Conservation (phyloP, 2,797 vertebrate genomes). For the Presbytis comata region DNA sequence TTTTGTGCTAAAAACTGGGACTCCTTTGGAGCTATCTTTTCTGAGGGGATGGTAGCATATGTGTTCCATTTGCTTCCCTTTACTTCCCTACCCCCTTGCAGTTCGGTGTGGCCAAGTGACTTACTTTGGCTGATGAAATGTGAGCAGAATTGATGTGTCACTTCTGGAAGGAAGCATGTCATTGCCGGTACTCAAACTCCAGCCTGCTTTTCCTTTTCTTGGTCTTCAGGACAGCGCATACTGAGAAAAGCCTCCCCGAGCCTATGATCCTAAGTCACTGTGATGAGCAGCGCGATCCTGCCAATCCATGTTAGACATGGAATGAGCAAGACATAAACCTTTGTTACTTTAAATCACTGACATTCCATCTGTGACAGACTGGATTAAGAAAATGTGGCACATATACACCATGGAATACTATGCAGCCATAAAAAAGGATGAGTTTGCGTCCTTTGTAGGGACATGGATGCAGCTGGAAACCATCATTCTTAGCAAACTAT, state of each 20-base stretch:
- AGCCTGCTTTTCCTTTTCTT: not conserved
- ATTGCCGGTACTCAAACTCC: not conserved
- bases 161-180: not conserved
- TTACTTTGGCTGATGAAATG: not conserved
- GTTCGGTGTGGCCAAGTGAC: rapidly evolving
- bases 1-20: not conserved
- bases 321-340: not conserved
- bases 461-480: no score
- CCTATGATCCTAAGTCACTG: not conserved
- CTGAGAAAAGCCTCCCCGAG: not conserved
- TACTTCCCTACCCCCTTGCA: not conserved
- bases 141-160: not conserved
- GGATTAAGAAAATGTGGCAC: no score
- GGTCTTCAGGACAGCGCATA: rapidly evolving
- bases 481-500: no score
- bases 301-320: not conserved
- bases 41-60: not conserved
- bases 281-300: not conserved
- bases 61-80: not conserved
- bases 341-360: not conserved
- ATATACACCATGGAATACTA: no score
- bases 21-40: not conserved
- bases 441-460: no score
- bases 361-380: no score
- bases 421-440: no score